These are phyloP conservation scores for Pangasius macronema DNA, from an alignment of 2,797 vertebrate genomes.

Conservation along the genomic window DNA sequence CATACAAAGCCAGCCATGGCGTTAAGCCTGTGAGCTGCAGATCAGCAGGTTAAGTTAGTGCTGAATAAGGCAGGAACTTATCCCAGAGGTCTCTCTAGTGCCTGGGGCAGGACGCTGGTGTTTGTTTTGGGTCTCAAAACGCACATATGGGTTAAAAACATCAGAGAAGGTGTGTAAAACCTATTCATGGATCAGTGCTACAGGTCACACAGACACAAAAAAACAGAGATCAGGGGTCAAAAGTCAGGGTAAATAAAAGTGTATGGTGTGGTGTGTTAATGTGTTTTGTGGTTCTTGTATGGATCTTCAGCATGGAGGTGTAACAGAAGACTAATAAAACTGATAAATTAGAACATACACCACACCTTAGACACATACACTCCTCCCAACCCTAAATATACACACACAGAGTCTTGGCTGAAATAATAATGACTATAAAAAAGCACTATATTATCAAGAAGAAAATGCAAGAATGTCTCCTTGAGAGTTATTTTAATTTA, in stretches of 20 bases:
- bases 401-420: constrained; percentile 11
- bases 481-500: constrained; percentile 7
- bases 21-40: not conserved
- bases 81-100: constrained; percentile 1
- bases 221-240: constrained; percentile 51
- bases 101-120: constrained; percentile 19
- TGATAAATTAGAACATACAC: not conserved
- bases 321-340: constrained; percentile 12
- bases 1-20: not conserved
- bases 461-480: constrained; percentile 5
- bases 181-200: not conserved
- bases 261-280: not conserved
- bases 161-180: constrained; percentile 58
- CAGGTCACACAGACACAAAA: constrained; percentile 53
- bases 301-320: not conserved
- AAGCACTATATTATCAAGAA: not conserved
- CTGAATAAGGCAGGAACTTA: not conserved
- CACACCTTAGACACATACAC: not conserved
- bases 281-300: not conserved
- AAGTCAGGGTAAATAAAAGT: constrained; percentile 50
- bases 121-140: constrained; percentile 35
- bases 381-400: not conserved
- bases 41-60: not conserved
- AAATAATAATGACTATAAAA: not conserved
- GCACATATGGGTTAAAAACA: constrained; percentile 59